phyloP scores from a whole-genome alignment of 1,140 invertebrate species.

The Drosophila virilis region DNA sequence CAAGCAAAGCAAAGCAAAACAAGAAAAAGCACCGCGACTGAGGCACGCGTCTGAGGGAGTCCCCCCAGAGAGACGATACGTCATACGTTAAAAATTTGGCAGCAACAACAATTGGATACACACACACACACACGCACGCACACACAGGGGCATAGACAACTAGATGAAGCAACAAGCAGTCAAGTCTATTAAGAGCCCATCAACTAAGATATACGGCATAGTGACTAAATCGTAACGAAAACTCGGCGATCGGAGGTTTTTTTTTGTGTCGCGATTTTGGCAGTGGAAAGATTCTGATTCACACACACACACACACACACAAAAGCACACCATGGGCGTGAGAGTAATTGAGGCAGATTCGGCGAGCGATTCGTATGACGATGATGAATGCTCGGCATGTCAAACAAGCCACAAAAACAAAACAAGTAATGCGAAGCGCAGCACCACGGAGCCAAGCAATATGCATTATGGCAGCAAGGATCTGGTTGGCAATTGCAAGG shows the following conservation, averaged over 20 bases:
- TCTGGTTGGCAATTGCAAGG: conserved; percentile 77
- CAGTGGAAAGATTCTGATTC: conserved; percentile 54
- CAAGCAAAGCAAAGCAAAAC: conserved; percentile 13
- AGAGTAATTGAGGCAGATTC: conserved; percentile 68
- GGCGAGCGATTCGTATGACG: conserved; percentile 72
- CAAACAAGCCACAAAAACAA: conserved; percentile 47
- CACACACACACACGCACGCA: conserved; percentile 33
- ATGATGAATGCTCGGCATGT: conserved; percentile 63
- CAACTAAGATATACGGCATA: conserved; percentile 28
- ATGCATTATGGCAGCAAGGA: conserved; percentile 51
- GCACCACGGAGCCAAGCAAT: conserved; percentile 12
- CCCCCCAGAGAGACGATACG: conserved; percentile 43
- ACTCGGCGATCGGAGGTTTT: conserved; percentile 53
- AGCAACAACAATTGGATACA: conserved; percentile 54
- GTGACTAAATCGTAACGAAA: conserved; percentile 34
- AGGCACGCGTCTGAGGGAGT: conserved; percentile 36
- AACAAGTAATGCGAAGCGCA: conserved; percentile 26
- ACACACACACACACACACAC: conserved; percentile 9
- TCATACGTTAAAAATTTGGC: conserved; percentile 25
- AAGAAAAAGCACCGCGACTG: conserved; percentile 28
- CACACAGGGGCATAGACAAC: conserved; percentile 3
- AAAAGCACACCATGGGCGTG: conserved; percentile 58
- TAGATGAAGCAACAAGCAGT: conserved; percentile 27
- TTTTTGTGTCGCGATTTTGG: conserved; percentile 54
- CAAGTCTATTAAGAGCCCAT: conserved; percentile 4